A percentile compares a stretch with the other conserved stretches of the same genome.
phyloP scores from a whole-genome alignment of 2,797 vertebrate species.

The Myotis vivesi region DNA sequence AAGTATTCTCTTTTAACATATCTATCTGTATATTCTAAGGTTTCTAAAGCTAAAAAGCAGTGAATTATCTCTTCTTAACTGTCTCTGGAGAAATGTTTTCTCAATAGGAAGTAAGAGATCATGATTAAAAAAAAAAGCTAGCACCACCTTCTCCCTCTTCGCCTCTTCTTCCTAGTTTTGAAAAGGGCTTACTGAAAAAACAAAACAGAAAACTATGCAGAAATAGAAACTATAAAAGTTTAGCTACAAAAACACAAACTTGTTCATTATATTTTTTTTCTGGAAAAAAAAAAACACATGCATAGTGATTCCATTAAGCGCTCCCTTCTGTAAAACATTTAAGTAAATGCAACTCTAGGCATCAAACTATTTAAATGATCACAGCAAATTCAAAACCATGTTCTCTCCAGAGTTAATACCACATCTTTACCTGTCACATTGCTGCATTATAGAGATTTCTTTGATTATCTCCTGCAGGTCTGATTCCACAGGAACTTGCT shows the following conservation, averaged over 20 bases:
- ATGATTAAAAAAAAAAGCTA: background rate
- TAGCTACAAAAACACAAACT: conserved; percentile 4
- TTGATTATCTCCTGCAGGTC: conserved; percentile 98
- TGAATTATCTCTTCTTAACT: conserved; percentile 9
- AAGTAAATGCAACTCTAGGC: conserved; percentile 65
- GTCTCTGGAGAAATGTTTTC: conserved; percentile 31
- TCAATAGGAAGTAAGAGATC: conserved; percentile 57
- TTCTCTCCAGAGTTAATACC: background rate
- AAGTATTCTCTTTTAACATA: conserved; percentile 22
- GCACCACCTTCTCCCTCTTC: background rate
- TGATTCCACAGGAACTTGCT: conserved; percentile 97
- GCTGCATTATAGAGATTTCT: conserved; percentile 98
- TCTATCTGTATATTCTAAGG: background rate
- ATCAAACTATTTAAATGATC: conserved; percentile 14
- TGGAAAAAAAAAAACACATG: background rate
- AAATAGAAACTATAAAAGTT: conserved; percentile 26
- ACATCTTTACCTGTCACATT: conserved; percentile 93
- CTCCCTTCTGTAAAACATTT: conserved; percentile 69
- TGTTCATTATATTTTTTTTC: conserved; percentile 47
- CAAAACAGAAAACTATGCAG: background rate
- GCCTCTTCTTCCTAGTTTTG: conserved; percentile 39
- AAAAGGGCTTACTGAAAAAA: background rate
- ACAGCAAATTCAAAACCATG: background rate
- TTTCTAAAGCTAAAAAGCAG: conserved; percentile 16
- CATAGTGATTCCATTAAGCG: background rate